Evolutionary conservation across 2,888 invertebrate genomes (phyloP), one percentile per base, ranked within the genome.

Genomic region (Pammene aurita): DNA sequence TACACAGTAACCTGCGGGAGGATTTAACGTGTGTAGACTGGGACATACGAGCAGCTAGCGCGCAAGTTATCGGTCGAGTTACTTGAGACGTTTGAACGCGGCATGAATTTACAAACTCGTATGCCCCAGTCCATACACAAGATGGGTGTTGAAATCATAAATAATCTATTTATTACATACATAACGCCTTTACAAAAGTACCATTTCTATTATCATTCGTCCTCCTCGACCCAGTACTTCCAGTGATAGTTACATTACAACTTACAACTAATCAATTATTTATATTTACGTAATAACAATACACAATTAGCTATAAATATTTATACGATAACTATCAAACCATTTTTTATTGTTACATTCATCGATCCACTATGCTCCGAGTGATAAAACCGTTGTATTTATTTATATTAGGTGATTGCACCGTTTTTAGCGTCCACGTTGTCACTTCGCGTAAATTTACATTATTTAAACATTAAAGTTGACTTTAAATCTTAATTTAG

Each of bases 271-370:
- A 84, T 91, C 86, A 92, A 91, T 92, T 90, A 89, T 90, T 92
- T 92, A 91, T 92, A 90, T 90, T 90, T 92, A 92, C 89, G 90
- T 90, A 88, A 90, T 92, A 92, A 92, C 92, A 92, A 92, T 92
- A 92, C 92, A 92, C 92, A 92, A 90, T 92, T 92, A 92, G 92
- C 92, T 92, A 92, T 92, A 92, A 92, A 92, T 92, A 92, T 92
- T 89, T 92, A 92, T 92, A 92, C 83, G 91, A 89, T 90, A 90
- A 90, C 91, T 91, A 91, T 92, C 86, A 90, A 92, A 91, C 90
- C 86, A 81, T 86, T 71, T 86, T 71, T 90, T 89, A 88, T 90
- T 89, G 89, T 90, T 89, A 88, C 86, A 86, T 83, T 85, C 84
- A 82, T 87, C 86, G 78, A 82, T 81, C 86, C 86, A 85, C 84